Evolutionary conservation across 2,797 vertebrate species (phyloP).

Genomic region (Chaetophractus vellerosus): DNA sequence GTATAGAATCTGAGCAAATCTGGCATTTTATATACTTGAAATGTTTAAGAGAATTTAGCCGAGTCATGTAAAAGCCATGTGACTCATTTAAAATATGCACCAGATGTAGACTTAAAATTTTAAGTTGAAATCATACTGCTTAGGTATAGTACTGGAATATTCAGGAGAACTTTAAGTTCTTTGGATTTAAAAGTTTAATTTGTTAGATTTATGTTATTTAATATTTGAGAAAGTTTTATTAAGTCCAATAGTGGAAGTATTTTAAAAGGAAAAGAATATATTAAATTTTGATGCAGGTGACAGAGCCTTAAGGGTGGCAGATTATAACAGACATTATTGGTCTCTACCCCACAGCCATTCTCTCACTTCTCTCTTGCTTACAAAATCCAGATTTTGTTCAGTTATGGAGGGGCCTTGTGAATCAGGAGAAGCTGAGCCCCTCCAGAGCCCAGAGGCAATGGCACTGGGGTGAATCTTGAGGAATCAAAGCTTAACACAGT

Average conservation of each 20-base stretch:
- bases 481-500: background rate
- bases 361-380: background rate
- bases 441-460: background rate
- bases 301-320: background rate
- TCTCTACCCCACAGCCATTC: background rate
- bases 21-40: background rate
- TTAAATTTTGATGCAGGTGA: background rate
- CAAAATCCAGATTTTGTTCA: constrained; percentile 16
- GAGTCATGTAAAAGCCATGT: background rate
- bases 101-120: constrained; percentile 9
- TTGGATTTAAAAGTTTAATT: constrained; percentile 52
- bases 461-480: background rate
- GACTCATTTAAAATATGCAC: constrained; percentile 30
- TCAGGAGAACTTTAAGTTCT: constrained; percentile 18
- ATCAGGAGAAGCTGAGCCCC: background rate
- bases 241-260: background rate
- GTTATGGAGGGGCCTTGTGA: background rate
- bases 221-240: constrained; percentile 26
- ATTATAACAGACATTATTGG: background rate
- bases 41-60: constrained; percentile 5
- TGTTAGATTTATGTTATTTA: constrained; percentile 4
- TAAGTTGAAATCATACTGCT: constrained; percentile 19
- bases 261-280: constrained; percentile 40
- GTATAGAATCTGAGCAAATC: background rate
- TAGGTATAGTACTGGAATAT: background rate